Evolutionary conservation across 2,113 vertebrate species (phyloP).

Genomic region (Micronisus gabar): DNA sequence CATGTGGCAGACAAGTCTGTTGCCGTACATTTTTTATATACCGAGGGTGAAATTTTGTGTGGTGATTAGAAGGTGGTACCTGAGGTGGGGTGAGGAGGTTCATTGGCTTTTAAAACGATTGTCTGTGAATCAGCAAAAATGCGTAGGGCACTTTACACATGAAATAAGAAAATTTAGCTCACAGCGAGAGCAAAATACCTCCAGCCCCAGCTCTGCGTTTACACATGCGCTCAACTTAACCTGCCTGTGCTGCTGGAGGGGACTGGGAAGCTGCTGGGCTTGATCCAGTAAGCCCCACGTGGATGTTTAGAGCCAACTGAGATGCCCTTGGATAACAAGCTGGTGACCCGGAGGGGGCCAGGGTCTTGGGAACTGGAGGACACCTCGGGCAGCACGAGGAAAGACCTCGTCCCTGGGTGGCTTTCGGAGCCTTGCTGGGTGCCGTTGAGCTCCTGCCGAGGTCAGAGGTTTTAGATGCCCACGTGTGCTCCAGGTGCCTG

Average conservation of each 20-base stretch:
- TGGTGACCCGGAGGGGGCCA: not conserved
- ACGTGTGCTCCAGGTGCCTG: accelerated
- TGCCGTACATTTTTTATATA: constrained; percentile 13
- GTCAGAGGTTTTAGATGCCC: not conserved
- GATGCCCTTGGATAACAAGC: not conserved
- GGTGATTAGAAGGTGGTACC: constrained; percentile 13
- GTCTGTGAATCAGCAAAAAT: not conserved
- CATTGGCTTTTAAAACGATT: not conserved
- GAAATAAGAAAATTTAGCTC: not conserved
- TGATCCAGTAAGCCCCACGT: not conserved
- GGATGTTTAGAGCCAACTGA: not conserved
- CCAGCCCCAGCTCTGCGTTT: not conserved
- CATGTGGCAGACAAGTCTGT: constrained; percentile 17
- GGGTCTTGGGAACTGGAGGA: not conserved
- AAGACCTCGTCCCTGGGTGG: not conserved
- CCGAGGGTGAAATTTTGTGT: not conserved
- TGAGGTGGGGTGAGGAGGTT: not conserved
- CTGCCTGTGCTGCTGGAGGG: not conserved
- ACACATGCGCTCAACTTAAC: not conserved
- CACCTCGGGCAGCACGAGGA: not conserved
- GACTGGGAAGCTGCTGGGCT: not conserved
- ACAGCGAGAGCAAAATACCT: not conserved
- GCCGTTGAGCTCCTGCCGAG: not conserved
- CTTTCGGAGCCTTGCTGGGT: not conserved
- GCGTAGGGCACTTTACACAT: not conserved